Percentiles rank a stretch among this genome's conserved stretches.
Conservation (phyloP, 2,113 vertebrate genomes). For the Embiotoca jacksoni region DNA sequence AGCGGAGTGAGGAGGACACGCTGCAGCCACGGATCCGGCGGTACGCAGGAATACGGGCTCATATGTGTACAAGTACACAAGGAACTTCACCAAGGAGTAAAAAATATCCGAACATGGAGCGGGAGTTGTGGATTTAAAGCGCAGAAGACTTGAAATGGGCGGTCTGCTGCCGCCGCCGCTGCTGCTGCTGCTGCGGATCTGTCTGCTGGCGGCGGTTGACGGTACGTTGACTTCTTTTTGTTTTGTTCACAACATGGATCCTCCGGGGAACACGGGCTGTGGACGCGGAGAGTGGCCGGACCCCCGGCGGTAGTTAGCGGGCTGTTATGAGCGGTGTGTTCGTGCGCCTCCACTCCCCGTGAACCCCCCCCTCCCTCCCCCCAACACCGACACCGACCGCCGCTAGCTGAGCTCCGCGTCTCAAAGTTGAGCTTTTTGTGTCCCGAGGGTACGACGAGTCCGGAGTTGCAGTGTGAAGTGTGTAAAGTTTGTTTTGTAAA, state of each 20-base stretch:
- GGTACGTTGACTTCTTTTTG: constrained; percentile 69
- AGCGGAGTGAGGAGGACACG: background rate
- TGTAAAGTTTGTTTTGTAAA: constrained; percentile 29
- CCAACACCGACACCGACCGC: background rate
- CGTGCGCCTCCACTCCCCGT: background rate
- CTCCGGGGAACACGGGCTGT: constrained; percentile 12
- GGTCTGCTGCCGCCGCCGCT: constrained; percentile 50
- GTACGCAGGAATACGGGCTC: background rate
- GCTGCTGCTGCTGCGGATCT: constrained; percentile 67
- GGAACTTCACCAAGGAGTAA: constrained; percentile 33
- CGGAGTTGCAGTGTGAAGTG: background rate
- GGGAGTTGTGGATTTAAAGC: constrained; percentile 63
- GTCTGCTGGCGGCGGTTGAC: constrained; percentile 65
- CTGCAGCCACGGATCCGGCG: background rate
- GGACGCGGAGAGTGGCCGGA: background rate
- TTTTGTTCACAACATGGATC: constrained; percentile 59
- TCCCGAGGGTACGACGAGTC: constrained; percentile 38
- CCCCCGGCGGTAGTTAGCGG: background rate
- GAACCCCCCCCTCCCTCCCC: too few species aligned
- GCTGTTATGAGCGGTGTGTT: background rate
- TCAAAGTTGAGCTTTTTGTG: constrained; percentile 45
- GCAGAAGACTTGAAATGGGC: constrained; percentile 72
- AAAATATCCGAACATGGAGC: constrained; percentile 61
- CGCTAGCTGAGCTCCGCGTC: background rate
- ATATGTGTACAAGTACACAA: background rate